Base-by-base conservation (phyloP, 2,113 vertebrate species). In the Vidua chalybeata region DNA sequence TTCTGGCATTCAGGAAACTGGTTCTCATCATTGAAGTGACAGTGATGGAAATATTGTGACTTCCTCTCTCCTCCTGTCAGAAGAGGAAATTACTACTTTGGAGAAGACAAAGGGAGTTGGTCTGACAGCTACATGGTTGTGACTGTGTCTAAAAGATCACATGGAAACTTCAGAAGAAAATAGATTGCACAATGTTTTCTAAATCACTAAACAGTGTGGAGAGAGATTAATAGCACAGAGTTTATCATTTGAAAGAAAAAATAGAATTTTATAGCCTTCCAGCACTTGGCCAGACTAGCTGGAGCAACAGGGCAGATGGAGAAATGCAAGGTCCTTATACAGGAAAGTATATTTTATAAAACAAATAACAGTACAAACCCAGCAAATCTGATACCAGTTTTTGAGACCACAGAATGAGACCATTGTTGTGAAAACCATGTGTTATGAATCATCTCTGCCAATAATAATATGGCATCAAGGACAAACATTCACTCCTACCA, bases 221-320 rank as follows among this genome's bases (percentile, higher is more conserved):
- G 30, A 91, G 52, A 87, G 28, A 64, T 75, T 64, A 55, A 68
- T 56, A 89, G 49, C 16, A 83, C 7, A 66, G 6, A 69, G 49
- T 87, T 89, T 91, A 78, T 93, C 9, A 85, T 58, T 59, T 87
- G 54, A 87, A 95, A 94, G 41, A 87, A 93, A 94, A 87, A 24
- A 81, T 23, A 71, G 35, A 51, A 55, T 75, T 71, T 79, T 76
- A 64, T 56, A 73, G 23, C 33, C n/a, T 87, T 73, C 74, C 23
- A 89, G 37, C 23, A 49, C 39, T 91, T 96, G 95, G 87, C 71
- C 78, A 85, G 58, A 22, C 18, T 33, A 94, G 49, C 33, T 93
- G 91, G 81, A 22, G 87, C 87, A 93, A 83, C 45, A 76, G 69
- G 37, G 15, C 13, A 87, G 41, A 81, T 68, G 87, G 81, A 96